Evolutionary conservation across 2,797 vertebrate genomes (phyloP).

Genomic region (Aeoliscus strigatus): DNA sequence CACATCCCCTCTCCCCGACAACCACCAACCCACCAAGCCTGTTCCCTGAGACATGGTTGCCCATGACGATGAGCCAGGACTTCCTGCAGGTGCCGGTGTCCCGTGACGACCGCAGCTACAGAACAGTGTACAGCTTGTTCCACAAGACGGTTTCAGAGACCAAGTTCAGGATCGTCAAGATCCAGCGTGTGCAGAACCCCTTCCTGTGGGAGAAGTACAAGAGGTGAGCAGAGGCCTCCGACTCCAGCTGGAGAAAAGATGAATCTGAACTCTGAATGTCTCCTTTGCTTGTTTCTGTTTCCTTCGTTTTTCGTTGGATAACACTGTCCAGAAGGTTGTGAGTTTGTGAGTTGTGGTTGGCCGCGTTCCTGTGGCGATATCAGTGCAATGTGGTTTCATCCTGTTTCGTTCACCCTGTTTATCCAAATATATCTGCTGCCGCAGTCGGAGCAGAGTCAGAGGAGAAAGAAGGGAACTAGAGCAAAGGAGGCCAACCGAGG

Average conservation of each 20-base stretch:
- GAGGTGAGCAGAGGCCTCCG: constrained; percentile 70
- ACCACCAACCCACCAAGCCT: constrained; percentile 79
- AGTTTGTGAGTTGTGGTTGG: no score
- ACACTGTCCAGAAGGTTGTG: no score
- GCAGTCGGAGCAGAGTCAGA: constrained; percentile 1
- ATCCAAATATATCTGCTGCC: constrained; percentile 11
- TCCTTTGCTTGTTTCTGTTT: no score
- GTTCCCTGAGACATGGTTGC: constrained; percentile 96
- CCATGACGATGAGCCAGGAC: constrained; percentile 91
- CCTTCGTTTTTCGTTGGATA: no score
- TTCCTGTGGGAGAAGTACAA: constrained; percentile 99
- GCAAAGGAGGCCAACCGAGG: constrained; percentile 37
- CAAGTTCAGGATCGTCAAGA: constrained; percentile 94
- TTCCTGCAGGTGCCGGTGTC: constrained; percentile 95
- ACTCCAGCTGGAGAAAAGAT: no score
- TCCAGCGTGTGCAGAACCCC: constrained; percentile 94
- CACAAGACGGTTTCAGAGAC: constrained; percentile 98
- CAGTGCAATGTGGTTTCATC: not conserved
- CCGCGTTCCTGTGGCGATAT: no score
- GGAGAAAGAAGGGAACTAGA: constrained; percentile 16
- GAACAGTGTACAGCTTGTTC: constrained; percentile 98
- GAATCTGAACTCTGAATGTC: no score
- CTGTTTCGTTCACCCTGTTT: constrained; percentile 1
- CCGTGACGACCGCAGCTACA: constrained; percentile 95
- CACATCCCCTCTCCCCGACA: constrained; percentile 77